Evolutionary conservation across 2,888 invertebrate species (phyloP).

Genomic region (Leptogaster cylindrica): DNA sequence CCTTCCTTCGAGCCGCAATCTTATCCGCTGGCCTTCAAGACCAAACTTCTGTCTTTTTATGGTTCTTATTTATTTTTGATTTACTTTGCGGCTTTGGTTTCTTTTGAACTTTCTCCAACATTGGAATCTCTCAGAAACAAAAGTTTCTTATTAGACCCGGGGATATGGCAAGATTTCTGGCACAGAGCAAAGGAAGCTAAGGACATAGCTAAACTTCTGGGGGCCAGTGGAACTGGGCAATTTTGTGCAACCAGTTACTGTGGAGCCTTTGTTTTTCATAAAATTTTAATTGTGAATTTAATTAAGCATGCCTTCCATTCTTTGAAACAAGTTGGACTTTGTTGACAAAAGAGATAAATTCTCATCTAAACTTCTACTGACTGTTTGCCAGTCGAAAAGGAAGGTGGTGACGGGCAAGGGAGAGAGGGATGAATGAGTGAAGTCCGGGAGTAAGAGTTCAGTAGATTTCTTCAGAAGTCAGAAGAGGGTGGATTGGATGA

Average conservation of each 20-base stretch:
- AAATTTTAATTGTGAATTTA: conserved; percentile 57
- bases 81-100: conserved; percentile 38
- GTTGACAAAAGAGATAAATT: conserved; percentile 40
- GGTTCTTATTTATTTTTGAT: conserved; percentile 40
- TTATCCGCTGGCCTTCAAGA: not conserved
- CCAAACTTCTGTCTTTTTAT: conserved; percentile 26
- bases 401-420: too few species aligned
- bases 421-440: not conserved
- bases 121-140: conserved; percentile 39
- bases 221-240: not conserved
- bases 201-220: not conserved
- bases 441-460: not conserved
- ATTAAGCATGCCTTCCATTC: conserved; percentile 56
- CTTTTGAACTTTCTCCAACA: conserved; percentile 35
- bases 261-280: conserved; percentile 48
- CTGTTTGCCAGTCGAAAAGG: conserved; percentile 16
- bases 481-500: conserved; percentile 28
- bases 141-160: conserved; percentile 23
- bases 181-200: not conserved
- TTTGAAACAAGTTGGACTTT: conserved; percentile 52
- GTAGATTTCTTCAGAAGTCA: conserved; percentile 5
- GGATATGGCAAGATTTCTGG: conserved; percentile 21
- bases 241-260: conserved; percentile 25
- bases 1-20: not conserved
- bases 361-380: conserved; percentile 26